A percentile compares a stretch with the other conserved stretches of the same genome.
Evolutionary conservation across 1,140 invertebrate genomes (phyloP).

Genomic region (Heterodera carotae): DNA sequence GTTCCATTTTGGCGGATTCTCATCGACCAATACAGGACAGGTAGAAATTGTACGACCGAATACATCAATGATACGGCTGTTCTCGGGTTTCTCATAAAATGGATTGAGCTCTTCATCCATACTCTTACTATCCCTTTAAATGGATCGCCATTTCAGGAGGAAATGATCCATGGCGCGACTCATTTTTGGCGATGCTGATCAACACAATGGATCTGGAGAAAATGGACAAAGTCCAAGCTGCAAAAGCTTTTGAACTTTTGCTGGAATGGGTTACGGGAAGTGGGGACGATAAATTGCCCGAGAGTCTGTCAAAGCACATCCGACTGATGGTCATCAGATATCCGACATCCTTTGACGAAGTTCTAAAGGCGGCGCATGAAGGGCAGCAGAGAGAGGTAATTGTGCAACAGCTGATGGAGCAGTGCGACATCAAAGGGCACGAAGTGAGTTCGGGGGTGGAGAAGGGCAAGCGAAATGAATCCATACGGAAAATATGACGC

Average conservation of each 20-base stretch:
- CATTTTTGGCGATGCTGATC: neutral
- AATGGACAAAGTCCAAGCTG: slow-evolving; percentile 11
- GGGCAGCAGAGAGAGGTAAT: neutral
- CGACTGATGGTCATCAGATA: neutral
- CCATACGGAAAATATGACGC: too few species aligned
- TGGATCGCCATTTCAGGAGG: neutral
- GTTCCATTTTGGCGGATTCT: slow-evolving; percentile 20
- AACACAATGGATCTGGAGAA: neutral
- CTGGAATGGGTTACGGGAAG: neutral
- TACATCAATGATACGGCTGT: too few species aligned
- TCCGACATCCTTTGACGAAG: slow-evolving; percentile 10
- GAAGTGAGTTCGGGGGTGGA: too few species aligned
- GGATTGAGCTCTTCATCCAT: too few species aligned
- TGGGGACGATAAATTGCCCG: neutral
- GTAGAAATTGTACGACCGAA: neutral
- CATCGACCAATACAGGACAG: slow-evolving; percentile 7
- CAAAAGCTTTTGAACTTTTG: slow-evolving; percentile 10
- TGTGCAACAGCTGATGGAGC: slow-evolving; percentile 5
- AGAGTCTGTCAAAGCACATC: neutral
- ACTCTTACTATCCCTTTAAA: neutral
- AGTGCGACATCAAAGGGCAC: neutral
- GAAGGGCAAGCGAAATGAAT: too few species aligned
- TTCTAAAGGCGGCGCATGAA: neutral
- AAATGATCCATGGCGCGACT: neutral
- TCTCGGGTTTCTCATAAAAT: too few species aligned